Conservation (phyloP, 2,797 vertebrate genomes). For the Bucorvus abyssinicus region DNA sequence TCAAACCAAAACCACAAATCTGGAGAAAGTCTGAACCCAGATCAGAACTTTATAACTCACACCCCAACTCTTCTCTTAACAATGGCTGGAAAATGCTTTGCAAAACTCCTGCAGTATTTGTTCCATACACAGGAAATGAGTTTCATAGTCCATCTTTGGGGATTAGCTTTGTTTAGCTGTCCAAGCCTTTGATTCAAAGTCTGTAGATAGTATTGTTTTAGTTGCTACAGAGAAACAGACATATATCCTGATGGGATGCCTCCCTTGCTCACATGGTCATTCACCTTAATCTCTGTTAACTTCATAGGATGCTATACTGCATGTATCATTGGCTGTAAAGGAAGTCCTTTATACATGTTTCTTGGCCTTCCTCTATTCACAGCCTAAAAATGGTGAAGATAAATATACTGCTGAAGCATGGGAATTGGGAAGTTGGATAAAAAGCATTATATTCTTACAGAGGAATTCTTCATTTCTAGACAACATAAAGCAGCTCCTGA, state of each 20-base stretch:
- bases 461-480: conserved; percentile 38
- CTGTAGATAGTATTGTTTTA: conserved; percentile 11
- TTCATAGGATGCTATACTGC: background rate
- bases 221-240: background rate
- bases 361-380: conserved; percentile 1
- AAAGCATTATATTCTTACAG: conserved; percentile 6
- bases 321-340: background rate
- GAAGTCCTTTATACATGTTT: background rate
- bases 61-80: conserved; percentile 8
- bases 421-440: conserved; percentile 17
- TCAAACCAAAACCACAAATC: conserved; percentile 52
- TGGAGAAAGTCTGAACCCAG: conserved; percentile 19
- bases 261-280: background rate
- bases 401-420: conserved; percentile 18
- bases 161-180: conserved; percentile 41
- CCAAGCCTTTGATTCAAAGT: conserved; percentile 28
- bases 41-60: conserved; percentile 13
- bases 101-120: conserved; percentile 3
- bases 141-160: conserved; percentile 20
- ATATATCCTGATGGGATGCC: background rate
- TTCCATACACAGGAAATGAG: conserved; percentile 33
- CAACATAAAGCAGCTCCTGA: conserved; percentile 8
- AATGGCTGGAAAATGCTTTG: conserved; percentile 45
- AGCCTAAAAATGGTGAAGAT: background rate
- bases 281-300: conserved; percentile 43